Evolutionary conservation across 2,113 vertebrate species (phyloP), one percentile per base, ranked within the genome.

Genomic region (Sceloporus tristichus): DNA sequence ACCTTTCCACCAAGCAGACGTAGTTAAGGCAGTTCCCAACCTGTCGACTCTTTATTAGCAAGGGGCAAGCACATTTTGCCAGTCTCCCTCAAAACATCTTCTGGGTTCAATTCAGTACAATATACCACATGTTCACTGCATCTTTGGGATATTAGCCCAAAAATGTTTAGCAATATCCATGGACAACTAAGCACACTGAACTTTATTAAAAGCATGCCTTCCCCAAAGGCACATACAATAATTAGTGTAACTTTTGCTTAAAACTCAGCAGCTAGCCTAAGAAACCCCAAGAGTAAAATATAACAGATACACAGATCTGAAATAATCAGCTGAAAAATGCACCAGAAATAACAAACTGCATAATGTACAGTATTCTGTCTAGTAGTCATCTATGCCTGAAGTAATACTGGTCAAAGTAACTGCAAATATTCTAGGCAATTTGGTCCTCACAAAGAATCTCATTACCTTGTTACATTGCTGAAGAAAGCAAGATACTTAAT

Each of bases 281-380:
- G 48, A 88, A 79, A 79, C 10, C 19, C 84, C 59, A 1, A 88
- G 62, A 84, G 85, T 87, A 85, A 82, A 1, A 9, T 34, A 85
- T 65, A 38, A 76, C 81, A 18, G 2, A 77, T 2, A 70, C 80
- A 65, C n/a, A 62, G 18, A 90, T 25, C 40, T 56, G 23, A 54
- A 87, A 54, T 3, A 16, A 38, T 66, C n/a, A 66, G 40, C n/a
- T 88, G 71, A 53, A 83, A 66, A 82, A 42, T 73, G 38, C 9
- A 27, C 9, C n/a, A 83, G 9, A 84, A 79, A 42, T 53, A 34
- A 78, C 34, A 78, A 82, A 75, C 70, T 1, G 0, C 62, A 81
- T 0, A 0, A 40, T 70, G 16, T 82, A 80, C 84, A 87, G 70
- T 66, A 66, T 11, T 89, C 92, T 74, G 86, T 27, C 71, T 65